These are phyloP conservation scores for Notamacropus eugenii DNA, from an alignment of 2,797 vertebrate genomes.

Conservation along the genomic window DNA sequence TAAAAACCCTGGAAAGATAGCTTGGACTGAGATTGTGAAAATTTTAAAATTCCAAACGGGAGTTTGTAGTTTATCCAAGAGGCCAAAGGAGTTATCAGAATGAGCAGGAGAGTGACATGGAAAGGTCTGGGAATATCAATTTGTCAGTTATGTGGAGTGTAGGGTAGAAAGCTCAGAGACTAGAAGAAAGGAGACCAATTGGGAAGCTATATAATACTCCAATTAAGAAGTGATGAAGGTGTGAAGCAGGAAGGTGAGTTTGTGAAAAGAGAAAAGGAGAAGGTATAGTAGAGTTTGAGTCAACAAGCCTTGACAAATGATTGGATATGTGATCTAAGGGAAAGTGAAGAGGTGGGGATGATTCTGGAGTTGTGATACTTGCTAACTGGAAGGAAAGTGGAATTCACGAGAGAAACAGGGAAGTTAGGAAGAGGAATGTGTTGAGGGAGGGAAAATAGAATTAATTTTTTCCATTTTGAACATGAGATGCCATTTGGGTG, in stretches of 20 bases:
- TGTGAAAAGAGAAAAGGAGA: background rate
- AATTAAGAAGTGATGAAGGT: background rate
- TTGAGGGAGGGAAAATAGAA: background rate
- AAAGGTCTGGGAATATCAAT: background rate
- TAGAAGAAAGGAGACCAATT: background rate
- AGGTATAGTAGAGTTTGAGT: background rate
- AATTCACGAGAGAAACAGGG: background rate
- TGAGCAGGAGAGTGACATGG: background rate
- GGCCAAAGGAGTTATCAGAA: background rate
- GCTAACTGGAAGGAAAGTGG: background rate
- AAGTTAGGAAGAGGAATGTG: background rate
- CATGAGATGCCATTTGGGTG: background rate
- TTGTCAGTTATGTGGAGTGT: background rate
- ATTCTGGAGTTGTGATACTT: background rate
- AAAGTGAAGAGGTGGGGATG: background rate
- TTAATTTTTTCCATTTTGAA: background rate
- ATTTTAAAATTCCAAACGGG: background rate
- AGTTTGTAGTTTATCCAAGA: background rate
- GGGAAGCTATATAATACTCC: background rate
- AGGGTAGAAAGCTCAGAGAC: background rate
- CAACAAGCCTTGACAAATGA: background rate
- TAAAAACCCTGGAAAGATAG: background rate
- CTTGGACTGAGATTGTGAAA: background rate
- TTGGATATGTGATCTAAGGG: background rate
- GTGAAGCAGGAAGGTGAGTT: background rate